Base-by-base conservation (phyloP, 2,113 vertebrate genomes). In the Tragelaphus imberbis region DNA sequence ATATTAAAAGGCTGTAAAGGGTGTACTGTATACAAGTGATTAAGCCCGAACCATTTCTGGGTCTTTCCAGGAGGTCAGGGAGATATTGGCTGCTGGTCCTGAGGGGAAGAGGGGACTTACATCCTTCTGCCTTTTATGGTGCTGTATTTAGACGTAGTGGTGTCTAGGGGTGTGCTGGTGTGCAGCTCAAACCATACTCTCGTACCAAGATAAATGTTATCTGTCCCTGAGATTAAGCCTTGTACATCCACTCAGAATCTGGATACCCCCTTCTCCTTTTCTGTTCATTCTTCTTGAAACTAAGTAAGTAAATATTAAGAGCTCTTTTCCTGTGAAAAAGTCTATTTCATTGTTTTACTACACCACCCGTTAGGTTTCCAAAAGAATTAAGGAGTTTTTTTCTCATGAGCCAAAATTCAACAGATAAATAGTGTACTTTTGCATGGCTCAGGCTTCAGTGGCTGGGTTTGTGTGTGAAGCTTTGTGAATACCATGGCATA, bases 401-500 rank as follows among this genome's bases (percentile, higher is more conserved):
- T 59, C 30, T 49, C 40, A 40, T 77, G 71, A 90, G 55, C 28
- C 58, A 44, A 93, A 55, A 91, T 53, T 53, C 36, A 82, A 28
- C 75, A 91, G 84, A 90, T 65, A 86, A 79, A 81, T 81, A 86
- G 53, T 2, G 1, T 53, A 12, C 28, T 36, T 92, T 63, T 90
- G 13, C 4, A 0, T 89, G 89, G 97, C 88, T 98, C 95, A 97
- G 95, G 97, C 95, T 96, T 96, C 97, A 97, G 58, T 97, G 90
- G 96, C 98, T 98, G 92, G 95, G 97, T 98, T 97, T 94, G 94
- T 96, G 81, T 92, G 86, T 85, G 97, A 96, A 97, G 81, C 93
- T 94, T 98, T 98, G 77, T 94, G 98, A 97, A 96, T 93, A 96
- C 91, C 92, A 81, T 97, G 97, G 71, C 94, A 85, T 95, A 91